Base-by-base conservation (phyloP, 2,888 invertebrate genomes). In the Eupsilia transversa region DNA sequence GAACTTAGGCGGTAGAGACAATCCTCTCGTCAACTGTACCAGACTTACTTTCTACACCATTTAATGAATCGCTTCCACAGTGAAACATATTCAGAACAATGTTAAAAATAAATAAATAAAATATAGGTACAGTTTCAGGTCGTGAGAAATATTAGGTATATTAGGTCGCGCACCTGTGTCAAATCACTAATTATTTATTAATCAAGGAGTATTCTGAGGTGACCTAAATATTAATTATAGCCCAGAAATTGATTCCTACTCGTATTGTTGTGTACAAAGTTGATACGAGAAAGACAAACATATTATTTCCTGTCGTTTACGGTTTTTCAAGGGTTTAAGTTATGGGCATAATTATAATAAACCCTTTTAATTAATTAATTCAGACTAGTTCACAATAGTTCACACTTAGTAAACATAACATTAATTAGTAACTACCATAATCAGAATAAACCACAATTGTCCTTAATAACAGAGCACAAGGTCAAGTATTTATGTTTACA, bases 391-490 rank as follows among this genome's bases (percentile, higher is more conserved):
- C n/a, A n/a, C n/a, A n/a, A n/a, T n/a, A n/a, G n/a, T n/a, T n/a
- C n/a, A n/a, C n/a, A n/a, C n/a, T n/a, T n/a, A n/a, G n/a, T n/a
- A 23, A 60, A 52, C 14, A 74, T 41, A 27, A 63, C 35, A 52
- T 35, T 57, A 74, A 74, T 68, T 30, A 59, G 17, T 23, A 35
- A 30, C 35, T 17, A 12, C 49, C 14, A n/a, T 30, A 41, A 46
- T 79, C 30, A 56, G 23, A 52, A 61, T 57, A 52, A 49, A 57
- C 41, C n/a, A 64, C 41, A 7, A 64, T 70, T 82, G 77, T 79
- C 78, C 70, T 77, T 27, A 61, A 82, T 33, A 56, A 57, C 30
- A 23, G 38, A 52, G 43, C 56, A 81, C 64, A 77, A 65, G 49
- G 54, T 20, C 43, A 59, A 35, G 43, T 68, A 63, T 46, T 67